Percentiles rank a stretch among this genome's conserved stretches.
phyloP scores from a whole-genome alignment of 1,140 invertebrate genomes.

The Platyura marginata region DNA sequence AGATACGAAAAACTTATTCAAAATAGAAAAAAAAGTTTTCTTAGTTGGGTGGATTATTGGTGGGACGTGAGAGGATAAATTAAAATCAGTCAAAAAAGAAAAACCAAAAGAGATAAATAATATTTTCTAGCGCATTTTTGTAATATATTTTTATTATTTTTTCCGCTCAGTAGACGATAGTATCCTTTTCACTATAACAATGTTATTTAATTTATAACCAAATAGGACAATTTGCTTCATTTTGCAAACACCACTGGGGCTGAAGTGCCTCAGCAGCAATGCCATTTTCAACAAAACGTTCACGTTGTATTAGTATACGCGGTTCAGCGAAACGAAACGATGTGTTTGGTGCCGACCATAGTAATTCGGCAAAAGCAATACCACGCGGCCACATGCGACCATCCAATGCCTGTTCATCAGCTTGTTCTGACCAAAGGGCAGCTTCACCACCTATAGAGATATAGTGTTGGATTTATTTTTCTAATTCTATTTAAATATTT shows the following conservation, averaged over 20 bases:
- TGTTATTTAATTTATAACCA: too few species aligned
- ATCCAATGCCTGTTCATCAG: conserved; percentile 42
- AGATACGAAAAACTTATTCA: too few species aligned
- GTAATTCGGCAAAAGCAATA: conserved; percentile 58
- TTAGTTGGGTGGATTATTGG: too few species aligned
- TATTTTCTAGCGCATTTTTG: too few species aligned
- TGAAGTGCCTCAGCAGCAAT: conserved; percentile 48
- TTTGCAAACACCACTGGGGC: conserved; percentile 67
- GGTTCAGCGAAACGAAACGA: conserved; percentile 43
- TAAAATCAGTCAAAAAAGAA: too few species aligned
- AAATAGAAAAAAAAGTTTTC: too few species aligned
- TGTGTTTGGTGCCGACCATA: conserved; percentile 49
- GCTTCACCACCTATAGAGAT: conserved; percentile 57
- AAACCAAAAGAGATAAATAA: too few species aligned
- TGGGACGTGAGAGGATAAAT: too few species aligned
- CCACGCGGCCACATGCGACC: conserved; percentile 56
- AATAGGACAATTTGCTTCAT: conserved; percentile 49
- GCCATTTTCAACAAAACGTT: conserved; percentile 45
- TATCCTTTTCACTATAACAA: too few species aligned
- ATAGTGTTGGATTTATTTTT: conserved; percentile 27
- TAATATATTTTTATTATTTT: too few species aligned
- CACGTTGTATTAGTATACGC: conserved; percentile 46
- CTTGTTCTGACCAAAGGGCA: conserved; percentile 65
- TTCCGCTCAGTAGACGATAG: too few species aligned
- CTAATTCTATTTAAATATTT: conserved; percentile 33